A percentile compares a stretch with the other conserved stretches of the same genome.
Conservation (phyloP, 2,113 vertebrate genomes). For the Oncorhynchus tshawytscha region DNA sequence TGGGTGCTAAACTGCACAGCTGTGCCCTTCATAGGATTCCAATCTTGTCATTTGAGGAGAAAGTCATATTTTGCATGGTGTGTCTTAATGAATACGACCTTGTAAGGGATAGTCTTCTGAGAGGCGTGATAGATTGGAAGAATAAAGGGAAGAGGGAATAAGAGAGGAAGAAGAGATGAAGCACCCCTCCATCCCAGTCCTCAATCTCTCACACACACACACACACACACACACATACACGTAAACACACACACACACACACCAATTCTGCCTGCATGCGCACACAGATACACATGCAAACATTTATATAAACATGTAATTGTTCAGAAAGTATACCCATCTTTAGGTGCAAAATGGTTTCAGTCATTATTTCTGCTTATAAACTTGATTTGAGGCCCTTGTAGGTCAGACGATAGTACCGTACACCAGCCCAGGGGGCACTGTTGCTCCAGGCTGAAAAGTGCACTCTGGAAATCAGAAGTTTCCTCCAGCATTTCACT, state of each 20-base stretch:
- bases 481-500: no score
- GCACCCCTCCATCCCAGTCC: no score
- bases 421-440: constrained; percentile 28
- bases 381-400: not conserved
- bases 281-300: not conserved
- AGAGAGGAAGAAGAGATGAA: no score
- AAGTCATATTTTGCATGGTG: not conserved
- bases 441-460: constrained; percentile 31
- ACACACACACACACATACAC: no score
- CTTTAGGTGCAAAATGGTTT: not conserved
- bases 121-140: no score
- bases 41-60: not conserved
- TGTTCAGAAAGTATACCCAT: not conserved
- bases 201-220: not conserved
- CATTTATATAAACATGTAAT: not conserved
- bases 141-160: no score
- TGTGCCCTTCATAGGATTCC: not conserved
- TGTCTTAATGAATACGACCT: not conserved
- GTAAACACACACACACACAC: not conserved
- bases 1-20: not conserved
- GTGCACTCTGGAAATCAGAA: not conserved
- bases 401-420: not conserved
- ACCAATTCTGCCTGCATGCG: not conserved
- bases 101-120: no score
- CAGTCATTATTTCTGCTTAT: not conserved